Percentiles rank a stretch among this genome's conserved stretches.
phyloP scores from a whole-genome alignment of 2,888 invertebrate species.

The Agrotis segetum region DNA sequence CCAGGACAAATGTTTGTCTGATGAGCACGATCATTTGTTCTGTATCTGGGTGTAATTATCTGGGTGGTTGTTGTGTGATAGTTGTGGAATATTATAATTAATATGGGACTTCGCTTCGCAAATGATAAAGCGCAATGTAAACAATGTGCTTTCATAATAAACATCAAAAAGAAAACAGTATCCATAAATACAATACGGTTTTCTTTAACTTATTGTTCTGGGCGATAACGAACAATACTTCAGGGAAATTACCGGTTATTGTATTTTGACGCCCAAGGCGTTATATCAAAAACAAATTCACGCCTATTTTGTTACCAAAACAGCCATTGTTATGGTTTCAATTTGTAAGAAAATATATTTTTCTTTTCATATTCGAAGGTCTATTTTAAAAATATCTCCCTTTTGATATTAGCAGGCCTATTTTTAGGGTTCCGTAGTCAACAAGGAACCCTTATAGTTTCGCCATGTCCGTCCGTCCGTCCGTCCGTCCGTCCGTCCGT shows the following conservation, averaged over 20 bases:
- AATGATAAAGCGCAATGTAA: background rate
- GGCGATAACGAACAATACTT: conserved; percentile 40
- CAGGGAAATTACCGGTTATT: conserved; percentile 49
- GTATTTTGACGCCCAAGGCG: conserved; percentile 16
- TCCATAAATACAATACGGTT: conserved; percentile 18
- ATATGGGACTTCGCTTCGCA: too few species aligned
- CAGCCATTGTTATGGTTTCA: conserved; percentile 31
- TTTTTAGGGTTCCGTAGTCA: too few species aligned
- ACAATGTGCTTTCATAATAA: too few species aligned
- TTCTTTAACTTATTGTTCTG: conserved; percentile 31
- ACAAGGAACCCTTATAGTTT: too few species aligned
- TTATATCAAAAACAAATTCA: conserved; percentile 33
- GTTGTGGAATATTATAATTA: too few species aligned
- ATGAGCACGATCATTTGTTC: too few species aligned
- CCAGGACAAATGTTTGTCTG: too few species aligned
- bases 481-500: too few species aligned
- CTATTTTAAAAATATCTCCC: conserved; percentile 6
- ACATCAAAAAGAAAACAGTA: conserved; percentile 16
- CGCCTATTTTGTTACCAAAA: conserved; percentile 21
- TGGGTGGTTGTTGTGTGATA: too few species aligned
- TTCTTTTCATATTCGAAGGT: conserved; percentile 8
- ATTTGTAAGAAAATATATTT: conserved; percentile 24
- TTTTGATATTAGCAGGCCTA: too few species aligned
- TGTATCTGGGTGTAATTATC: too few species aligned
- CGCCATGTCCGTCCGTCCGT: too few species aligned